Conservation (phyloP, 2,113 vertebrate species). For the Cyphomyrus plagiostoma region DNA sequence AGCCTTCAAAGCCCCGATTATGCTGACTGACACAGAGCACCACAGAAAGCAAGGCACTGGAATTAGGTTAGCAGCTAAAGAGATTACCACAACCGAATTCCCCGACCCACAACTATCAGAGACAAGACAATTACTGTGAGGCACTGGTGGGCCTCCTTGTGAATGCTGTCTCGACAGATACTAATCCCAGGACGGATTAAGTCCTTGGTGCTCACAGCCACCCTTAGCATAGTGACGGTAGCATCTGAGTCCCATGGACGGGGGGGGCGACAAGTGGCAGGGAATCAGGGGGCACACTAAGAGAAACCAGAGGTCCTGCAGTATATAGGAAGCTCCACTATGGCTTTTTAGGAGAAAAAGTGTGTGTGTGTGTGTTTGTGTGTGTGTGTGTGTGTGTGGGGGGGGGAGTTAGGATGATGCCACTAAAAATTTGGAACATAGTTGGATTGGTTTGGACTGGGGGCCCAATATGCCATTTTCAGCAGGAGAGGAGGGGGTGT, state of each 20-base stretch:
- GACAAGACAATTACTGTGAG: constrained; percentile 19
- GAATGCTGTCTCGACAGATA: constrained; percentile 11
- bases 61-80: constrained; percentile 15
- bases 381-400: not conserved
- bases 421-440: too few species aligned
- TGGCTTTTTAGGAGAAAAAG: not conserved
- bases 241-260: not conserved
- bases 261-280: not conserved
- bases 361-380: not conserved
- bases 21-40: constrained; percentile 15
- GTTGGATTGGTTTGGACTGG: too few species aligned
- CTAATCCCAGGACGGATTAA: constrained; percentile 1
- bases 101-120: not conserved
- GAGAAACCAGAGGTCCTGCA: not conserved
- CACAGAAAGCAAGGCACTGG: not conserved
- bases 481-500: too few species aligned
- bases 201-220: not conserved
- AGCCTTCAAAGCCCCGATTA: not conserved
- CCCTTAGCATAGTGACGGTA: not conserved
- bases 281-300: not conserved
- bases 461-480: too few species aligned
- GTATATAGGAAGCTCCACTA: not conserved
- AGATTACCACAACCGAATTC: constrained; percentile 9
- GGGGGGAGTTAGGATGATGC: not conserved
- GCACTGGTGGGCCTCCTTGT: not conserved